Conservation (phyloP, 2,797 vertebrate genomes). For the Artibeus jamaicensis region DNA sequence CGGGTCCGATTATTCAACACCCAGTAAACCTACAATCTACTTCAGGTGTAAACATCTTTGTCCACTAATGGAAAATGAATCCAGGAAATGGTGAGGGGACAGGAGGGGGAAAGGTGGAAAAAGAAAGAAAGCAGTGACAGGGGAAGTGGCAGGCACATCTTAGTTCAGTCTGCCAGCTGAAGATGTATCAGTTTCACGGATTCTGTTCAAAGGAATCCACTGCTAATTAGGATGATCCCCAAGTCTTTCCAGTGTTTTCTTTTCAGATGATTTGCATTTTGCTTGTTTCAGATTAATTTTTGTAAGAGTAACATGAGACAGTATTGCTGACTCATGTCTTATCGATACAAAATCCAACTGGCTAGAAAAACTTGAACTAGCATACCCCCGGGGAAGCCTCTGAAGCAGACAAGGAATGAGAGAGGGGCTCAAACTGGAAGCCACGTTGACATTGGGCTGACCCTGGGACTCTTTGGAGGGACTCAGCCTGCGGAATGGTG, state of each 20-base stretch:
- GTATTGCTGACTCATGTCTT: constrained; percentile 52
- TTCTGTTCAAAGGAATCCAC: constrained; percentile 42
- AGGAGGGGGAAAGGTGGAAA: constrained; percentile 6
- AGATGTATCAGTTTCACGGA: constrained; percentile 46
- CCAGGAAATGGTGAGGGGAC: constrained; percentile 44
- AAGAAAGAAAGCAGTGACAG: constrained; percentile 43
- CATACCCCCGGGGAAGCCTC: constrained; percentile 75
- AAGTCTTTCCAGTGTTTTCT: constrained; percentile 4
- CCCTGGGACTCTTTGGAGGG: constrained; percentile 57
- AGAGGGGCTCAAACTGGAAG: constrained; percentile 84
- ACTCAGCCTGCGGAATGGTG: constrained; percentile 47
- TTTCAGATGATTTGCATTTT: constrained; percentile 51
- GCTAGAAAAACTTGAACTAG: constrained; percentile 81
- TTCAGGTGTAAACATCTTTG: constrained; percentile 89
- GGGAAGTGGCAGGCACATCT: constrained; percentile 75
- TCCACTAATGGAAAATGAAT: constrained; percentile 74
- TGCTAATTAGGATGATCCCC: constrained; percentile 38
- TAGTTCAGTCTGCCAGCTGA: constrained; percentile 82
- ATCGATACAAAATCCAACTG: constrained; percentile 74
- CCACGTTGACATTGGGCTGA: constrained; percentile 72
- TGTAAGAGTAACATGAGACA: constrained; percentile 59
- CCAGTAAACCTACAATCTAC: constrained; percentile 85
- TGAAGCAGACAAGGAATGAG: constrained; percentile 70
- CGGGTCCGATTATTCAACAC: constrained; percentile 74
- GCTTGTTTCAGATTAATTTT: constrained; percentile 66